phyloP scores from a whole-genome alignment of 2,888 invertebrate genomes.

The Hydrotaea cyrtoneurina region DNA sequence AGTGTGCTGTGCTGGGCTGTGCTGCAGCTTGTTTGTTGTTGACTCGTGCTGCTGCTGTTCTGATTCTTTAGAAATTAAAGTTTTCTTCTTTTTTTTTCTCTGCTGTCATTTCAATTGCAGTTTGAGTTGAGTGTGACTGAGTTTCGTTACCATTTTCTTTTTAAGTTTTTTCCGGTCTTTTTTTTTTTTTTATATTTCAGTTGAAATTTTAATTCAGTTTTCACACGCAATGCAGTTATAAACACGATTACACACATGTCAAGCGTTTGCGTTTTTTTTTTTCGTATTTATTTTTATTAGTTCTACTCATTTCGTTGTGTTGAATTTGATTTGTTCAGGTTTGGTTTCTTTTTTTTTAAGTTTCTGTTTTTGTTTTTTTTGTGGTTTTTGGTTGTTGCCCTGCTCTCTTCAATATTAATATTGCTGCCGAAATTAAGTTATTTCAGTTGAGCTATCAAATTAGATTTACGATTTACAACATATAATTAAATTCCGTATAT shows the following conservation, averaged over 20 bases:
- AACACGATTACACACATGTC: constrained; percentile 46
- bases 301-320: background rate
- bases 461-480: constrained; percentile 59
- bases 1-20: background rate
- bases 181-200: constrained; percentile 13
- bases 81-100: constrained; percentile 34
- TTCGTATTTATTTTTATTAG: too few species aligned
- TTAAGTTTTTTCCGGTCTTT: background rate
- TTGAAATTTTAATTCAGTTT: constrained; percentile 59
- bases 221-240: constrained; percentile 66
- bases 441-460: constrained; percentile 59
- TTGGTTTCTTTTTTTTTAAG: background rate
- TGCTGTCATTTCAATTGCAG: constrained; percentile 47
- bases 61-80: constrained; percentile 58
- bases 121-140: constrained; percentile 36
- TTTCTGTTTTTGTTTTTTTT: background rate
- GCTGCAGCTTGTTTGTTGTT: background rate
- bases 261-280: constrained; percentile 16
- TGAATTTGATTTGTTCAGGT: constrained; percentile 44
- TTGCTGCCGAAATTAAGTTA: constrained; percentile 63
- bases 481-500: constrained; percentile 46
- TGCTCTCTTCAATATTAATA: constrained; percentile 20
- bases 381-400: background rate
- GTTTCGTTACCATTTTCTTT: constrained; percentile 5
- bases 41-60: constrained; percentile 10